Evolutionary conservation across 2,888 invertebrate species (phyloP).

Genomic region (Leucophenga maculata): DNA sequence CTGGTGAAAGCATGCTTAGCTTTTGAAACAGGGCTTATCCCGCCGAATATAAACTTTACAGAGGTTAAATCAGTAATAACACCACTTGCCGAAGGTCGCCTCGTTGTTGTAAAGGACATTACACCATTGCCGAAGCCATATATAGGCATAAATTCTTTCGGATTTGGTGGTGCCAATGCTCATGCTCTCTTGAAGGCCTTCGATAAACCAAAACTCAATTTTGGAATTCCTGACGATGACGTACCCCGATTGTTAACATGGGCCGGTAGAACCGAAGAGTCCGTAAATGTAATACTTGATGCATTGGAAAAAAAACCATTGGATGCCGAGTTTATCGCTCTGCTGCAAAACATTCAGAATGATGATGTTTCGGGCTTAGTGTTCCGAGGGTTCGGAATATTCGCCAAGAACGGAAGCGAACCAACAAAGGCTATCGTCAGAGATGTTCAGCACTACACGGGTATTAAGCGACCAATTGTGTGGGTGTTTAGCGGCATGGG

Average conservation of each 20-base stretch:
- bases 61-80: constrained; percentile 77
- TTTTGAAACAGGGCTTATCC: constrained; percentile 84
- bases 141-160: constrained; percentile 91
- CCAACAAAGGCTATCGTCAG: constrained; percentile 68
- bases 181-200: constrained; percentile 64
- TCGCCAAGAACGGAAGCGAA: constrained; percentile 54
- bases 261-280: constrained; percentile 86
- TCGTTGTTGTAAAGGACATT: constrained; percentile 82
- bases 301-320: constrained; percentile 77
- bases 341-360: constrained; percentile 77
- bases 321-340: constrained; percentile 77
- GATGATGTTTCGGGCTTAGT: constrained; percentile 78
- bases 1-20: constrained; percentile 86
- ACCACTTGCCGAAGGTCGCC: constrained; percentile 77
- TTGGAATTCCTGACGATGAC: constrained; percentile 77
- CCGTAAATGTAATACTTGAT: constrained; percentile 78
- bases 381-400: constrained; percentile 83
- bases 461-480: constrained; percentile 82
- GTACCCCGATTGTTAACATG: constrained; percentile 82
- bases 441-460: constrained; percentile 77
- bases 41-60: constrained; percentile 88
- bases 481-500: constrained; percentile 95
- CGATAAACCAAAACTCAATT: constrained; percentile 72
- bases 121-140: constrained; percentile 82
- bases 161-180: constrained; percentile 92